Conservation (phyloP, 2,888 invertebrate species). For the Nezara viridula region DNA sequence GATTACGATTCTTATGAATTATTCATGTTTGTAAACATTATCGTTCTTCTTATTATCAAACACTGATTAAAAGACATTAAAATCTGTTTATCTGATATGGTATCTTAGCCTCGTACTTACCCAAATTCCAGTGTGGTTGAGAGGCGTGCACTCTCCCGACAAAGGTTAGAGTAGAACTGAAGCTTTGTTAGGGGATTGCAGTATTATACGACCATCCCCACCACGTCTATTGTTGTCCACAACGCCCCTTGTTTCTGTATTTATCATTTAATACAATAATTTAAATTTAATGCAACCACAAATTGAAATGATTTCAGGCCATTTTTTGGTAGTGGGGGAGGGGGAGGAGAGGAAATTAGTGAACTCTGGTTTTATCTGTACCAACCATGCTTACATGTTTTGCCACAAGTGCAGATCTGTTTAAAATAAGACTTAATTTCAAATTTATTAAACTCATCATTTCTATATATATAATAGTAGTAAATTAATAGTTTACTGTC, state of each 20-base stretch:
- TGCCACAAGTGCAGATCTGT: no score
- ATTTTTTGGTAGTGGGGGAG: no score
- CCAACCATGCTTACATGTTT: no score
- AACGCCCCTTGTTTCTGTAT: not conserved
- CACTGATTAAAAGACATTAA: not conserved
- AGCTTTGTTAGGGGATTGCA: not conserved
- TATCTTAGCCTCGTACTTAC: not conserved
- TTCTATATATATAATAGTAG: no score
- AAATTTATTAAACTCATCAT: no score
- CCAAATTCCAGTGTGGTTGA: not conserved
- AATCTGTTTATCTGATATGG: not conserved
- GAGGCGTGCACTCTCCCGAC: not conserved
- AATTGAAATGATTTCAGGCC: not conserved
- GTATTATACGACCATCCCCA: not conserved
- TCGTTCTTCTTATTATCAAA: not conserved
- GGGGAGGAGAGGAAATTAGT: no score
- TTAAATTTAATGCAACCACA: not conserved
- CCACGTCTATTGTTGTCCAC: not conserved
- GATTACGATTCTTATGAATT: not conserved
- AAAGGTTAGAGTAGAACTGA: not conserved
- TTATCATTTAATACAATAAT: no score
- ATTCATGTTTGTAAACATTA: not conserved
- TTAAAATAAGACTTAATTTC: no score
- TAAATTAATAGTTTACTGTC: no score
- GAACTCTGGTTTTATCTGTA: no score